A percentile compares a stretch with the other conserved stretches of the same genome.
These are phyloP conservation scores for Hypomecis punctinalis DNA, from an alignment of 2,888 invertebrate genomes.

Conservation along the genomic window DNA sequence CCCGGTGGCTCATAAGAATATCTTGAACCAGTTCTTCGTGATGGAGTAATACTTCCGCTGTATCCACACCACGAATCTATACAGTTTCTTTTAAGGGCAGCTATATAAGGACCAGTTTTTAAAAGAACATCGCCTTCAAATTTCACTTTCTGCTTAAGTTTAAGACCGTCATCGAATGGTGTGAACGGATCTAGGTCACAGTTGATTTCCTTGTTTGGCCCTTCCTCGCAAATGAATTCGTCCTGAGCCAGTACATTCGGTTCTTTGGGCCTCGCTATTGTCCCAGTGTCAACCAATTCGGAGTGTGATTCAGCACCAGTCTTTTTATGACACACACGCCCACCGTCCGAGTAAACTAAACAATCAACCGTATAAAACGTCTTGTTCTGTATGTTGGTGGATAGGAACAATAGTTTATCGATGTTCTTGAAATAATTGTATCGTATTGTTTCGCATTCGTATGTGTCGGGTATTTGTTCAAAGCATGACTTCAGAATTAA, in stretches of 20 bases:
- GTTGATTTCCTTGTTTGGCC: conserved; percentile 50
- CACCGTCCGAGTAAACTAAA: conserved; percentile 67
- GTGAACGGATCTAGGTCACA: conserved; percentile 70
- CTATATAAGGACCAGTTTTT: conserved; percentile 58
- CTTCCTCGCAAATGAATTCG: conserved; percentile 75
- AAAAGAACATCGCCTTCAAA: conserved; percentile 60
- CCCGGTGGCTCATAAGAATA: conserved; percentile 63
- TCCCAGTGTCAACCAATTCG: conserved; percentile 66
- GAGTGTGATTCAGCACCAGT: conserved; percentile 58
- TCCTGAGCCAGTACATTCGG: conserved; percentile 67
- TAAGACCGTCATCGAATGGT: conserved; percentile 60
- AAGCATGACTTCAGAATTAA: conserved; percentile 62
- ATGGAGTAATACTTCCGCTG: conserved; percentile 51
- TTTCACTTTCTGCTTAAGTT: conserved; percentile 55
- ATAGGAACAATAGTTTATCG: conserved; percentile 71
- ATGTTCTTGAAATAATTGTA: conserved; percentile 69
- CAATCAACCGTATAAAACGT: conserved; percentile 72
- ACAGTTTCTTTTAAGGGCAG: conserved; percentile 61
- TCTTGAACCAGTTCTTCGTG: conserved; percentile 47
- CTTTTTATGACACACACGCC: conserved; percentile 71
- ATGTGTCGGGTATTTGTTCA: conserved; percentile 46
- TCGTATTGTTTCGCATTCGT: conserved; percentile 63
- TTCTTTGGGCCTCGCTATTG: conserved; percentile 65
- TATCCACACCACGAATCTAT: conserved; percentile 69
- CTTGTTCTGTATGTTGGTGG: conserved; percentile 61